These are phyloP conservation scores for Luperina nickerlii DNA, from an alignment of 2,888 invertebrate species.

Conservation along the genomic window DNA sequence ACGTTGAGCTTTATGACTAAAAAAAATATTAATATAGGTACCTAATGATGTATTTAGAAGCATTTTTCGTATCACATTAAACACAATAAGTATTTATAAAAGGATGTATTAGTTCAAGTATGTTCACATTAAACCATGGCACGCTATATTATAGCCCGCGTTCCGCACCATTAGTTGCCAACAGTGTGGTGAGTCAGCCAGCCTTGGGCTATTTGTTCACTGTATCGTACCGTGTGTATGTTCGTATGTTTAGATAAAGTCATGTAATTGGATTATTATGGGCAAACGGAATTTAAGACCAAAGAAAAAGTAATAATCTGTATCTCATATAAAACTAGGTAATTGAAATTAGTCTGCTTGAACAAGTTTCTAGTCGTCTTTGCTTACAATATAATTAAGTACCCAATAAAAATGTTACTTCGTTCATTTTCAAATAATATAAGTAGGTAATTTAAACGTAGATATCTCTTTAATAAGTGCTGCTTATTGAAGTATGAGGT, in stretches of 20 bases:
- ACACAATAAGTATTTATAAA: constrained; percentile 20
- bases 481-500: not conserved
- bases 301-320: not conserved
- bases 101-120: constrained; percentile 32
- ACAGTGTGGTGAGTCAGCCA: constrained; percentile 54
- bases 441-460: not conserved
- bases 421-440: not conserved
- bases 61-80: constrained; percentile 1
- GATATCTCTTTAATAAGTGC: not conserved
- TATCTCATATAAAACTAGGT: not conserved
- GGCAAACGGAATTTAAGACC: not conserved
- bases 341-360: not conserved
- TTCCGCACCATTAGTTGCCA: constrained; percentile 63
- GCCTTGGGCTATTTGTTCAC: constrained; percentile 33
- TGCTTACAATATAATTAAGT: not conserved
- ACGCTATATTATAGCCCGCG: constrained; percentile 46
- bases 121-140: constrained; percentile 18
- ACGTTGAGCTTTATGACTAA: not conserved
- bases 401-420: not conserved
- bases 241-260: not conserved
- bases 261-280: not conserved
- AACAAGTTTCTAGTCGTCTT: not conserved
- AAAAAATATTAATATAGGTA: not conserved
- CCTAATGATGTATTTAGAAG: not conserved
- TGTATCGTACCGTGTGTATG: constrained; percentile 17